Evolutionary conservation across 2,113 vertebrate species (phyloP).

Genomic region (Catharus minimus): DNA sequence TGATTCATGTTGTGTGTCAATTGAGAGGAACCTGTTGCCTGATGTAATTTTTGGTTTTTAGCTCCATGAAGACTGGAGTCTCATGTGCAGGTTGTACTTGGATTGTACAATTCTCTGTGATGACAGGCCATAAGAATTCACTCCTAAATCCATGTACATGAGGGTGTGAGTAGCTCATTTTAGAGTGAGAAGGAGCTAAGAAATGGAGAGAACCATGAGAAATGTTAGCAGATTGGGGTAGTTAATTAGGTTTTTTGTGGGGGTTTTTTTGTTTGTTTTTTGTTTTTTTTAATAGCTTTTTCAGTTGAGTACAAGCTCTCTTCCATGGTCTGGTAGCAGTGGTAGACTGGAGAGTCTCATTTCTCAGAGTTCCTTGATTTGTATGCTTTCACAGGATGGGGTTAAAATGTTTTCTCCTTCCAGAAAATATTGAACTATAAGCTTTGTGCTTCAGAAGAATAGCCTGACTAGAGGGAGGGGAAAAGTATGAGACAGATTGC

Average conservation of each 20-base stretch:
- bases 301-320: background rate
- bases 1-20: background rate
- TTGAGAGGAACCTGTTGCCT: background rate
- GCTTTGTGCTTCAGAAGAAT: constrained; percentile 61
- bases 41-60: background rate
- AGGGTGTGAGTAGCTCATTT: background rate
- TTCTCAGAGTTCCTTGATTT: background rate
- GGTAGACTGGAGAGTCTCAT: background rate
- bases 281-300: background rate
- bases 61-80: background rate
- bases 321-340: background rate
- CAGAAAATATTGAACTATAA: constrained; percentile 22
- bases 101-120: background rate
- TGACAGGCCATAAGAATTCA: background rate
- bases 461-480: constrained; percentile 22
- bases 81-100: background rate
- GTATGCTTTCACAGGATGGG: background rate
- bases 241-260: background rate
- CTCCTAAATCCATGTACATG: background rate
- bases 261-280: too few species aligned
- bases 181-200: background rate
- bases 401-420: constrained; percentile 29
- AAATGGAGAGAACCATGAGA: background rate
- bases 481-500: constrained; percentile 38
- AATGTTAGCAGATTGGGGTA: background rate